These are phyloP conservation scores for Cyphomyrmex costatus DNA, from an alignment of 1,140 invertebrate genomes.

Conservation along the genomic window DNA sequence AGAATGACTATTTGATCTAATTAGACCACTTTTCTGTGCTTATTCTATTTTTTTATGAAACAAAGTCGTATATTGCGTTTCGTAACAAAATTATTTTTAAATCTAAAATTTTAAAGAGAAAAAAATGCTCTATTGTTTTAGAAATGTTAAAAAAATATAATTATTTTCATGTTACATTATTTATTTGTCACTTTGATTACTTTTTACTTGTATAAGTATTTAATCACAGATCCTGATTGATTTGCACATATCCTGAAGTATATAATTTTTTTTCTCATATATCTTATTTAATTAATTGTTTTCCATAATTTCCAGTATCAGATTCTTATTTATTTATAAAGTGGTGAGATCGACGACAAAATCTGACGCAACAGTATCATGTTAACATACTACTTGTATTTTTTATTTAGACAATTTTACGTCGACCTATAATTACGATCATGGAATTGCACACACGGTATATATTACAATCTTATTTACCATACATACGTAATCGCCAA, in stretches of 20 bases:
- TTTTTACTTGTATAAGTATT: neutral
- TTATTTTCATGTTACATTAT: neutral
- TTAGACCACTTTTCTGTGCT: no score
- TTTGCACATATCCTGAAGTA: neutral
- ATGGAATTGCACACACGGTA: conserved; percentile 13
- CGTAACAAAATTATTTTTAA: neutral
- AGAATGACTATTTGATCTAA: no score
- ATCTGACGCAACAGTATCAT: conserved; percentile 10
- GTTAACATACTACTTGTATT: neutral
- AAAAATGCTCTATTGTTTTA: neutral
- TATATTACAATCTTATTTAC: conserved; percentile 39
- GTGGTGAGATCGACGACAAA: neutral
- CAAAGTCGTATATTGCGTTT: neutral
- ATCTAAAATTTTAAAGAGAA: neutral
- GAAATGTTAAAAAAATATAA: neutral
- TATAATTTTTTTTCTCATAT: neutral
- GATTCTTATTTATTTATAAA: conserved; percentile 32
- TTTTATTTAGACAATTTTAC: neutral
- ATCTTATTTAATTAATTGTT: conserved; percentile 27
- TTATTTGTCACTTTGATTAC: neutral
- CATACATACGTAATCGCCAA: conserved; percentile 31
- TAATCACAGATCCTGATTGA: neutral
- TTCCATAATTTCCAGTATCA: neutral
- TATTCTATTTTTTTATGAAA: neutral
- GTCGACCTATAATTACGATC: conserved; percentile 4